phyloP scores from a whole-genome alignment of 1,140 invertebrate genomes.

The Plectrocnemia conspersa region DNA sequence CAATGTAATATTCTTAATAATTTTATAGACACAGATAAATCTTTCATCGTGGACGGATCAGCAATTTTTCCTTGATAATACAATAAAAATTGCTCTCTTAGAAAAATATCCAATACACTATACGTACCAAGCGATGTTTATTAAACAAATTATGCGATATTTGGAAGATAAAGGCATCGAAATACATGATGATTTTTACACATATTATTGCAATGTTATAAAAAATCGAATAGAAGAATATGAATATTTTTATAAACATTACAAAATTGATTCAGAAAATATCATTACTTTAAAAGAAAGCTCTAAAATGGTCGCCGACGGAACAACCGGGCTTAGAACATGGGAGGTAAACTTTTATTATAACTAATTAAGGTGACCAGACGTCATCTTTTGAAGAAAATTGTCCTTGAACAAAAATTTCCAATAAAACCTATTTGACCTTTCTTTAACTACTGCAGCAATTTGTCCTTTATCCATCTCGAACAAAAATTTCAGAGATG shows the following conservation, averaged over 20 bases:
- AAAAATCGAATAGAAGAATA: constrained; percentile 33
- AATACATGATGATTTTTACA: constrained; percentile 47
- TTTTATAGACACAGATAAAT: too few species aligned
- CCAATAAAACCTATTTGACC: too few species aligned
- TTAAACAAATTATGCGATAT: constrained; percentile 47
- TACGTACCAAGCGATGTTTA: constrained; percentile 49
- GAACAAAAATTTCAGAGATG: too few species aligned
- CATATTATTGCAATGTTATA: constrained; percentile 43
- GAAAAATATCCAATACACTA: constrained; percentile 46
- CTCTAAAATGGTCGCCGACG: constrained; percentile 52
- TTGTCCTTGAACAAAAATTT: too few species aligned
- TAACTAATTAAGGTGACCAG: too few species aligned
- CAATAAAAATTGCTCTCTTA: constrained; percentile 42
- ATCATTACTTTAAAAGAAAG: constrained; percentile 52
- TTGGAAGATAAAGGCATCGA: constrained; percentile 42
- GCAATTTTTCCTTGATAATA: constrained; percentile 42
- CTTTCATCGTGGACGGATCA: constrained; percentile 38
- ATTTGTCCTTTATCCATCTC: too few species aligned
- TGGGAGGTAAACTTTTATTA: constrained; percentile 49
- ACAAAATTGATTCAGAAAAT: constrained; percentile 36
- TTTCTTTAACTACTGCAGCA: too few species aligned
- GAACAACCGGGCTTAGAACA: constrained; percentile 54
- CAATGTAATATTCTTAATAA: too few species aligned
- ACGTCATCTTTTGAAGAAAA: too few species aligned
- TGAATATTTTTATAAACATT: constrained; percentile 48